Percentiles rank a stretch among this genome's conserved stretches.
Evolutionary conservation across 2,888 invertebrate species (phyloP).

Genomic region (Drosophila ochracea): DNA sequence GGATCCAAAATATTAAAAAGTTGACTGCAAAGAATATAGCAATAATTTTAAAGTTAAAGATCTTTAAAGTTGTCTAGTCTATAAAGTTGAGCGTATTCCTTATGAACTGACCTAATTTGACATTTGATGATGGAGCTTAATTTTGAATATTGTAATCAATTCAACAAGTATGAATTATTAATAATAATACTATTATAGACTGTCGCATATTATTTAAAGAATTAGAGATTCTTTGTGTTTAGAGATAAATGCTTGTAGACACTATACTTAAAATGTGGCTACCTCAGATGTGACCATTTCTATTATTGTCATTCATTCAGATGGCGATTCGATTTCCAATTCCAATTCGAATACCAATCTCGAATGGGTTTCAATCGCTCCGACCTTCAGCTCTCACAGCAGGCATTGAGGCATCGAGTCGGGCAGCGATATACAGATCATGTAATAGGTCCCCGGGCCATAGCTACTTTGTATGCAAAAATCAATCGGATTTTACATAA

Average conservation of each 20-base stretch:
- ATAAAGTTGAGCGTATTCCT: not conserved
- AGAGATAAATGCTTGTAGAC: slow-evolving; percentile 23
- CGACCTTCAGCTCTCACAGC: slow-evolving; percentile 49
- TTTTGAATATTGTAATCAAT: not conserved
- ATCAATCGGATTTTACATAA: slow-evolving; percentile 69
- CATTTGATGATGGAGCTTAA: not conserved
- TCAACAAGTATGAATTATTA: not conserved
- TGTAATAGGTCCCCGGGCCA: slow-evolving; percentile 7
- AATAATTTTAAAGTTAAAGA: not conserved
- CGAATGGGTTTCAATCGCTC: slow-evolving; percentile 1
- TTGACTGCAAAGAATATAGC: not conserved
- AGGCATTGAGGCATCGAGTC: slow-evolving; percentile 20
- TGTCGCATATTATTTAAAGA: not conserved
- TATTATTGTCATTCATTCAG: slow-evolving; percentile 17
- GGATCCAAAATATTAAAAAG: not conserved
- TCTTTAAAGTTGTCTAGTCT: not conserved
- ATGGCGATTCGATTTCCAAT: slow-evolving; percentile 1
- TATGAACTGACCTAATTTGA: not conserved
- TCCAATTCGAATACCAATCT: slow-evolving; percentile 6
- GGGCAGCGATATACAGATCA: slow-evolving; percentile 2
- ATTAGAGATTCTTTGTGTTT: not conserved
- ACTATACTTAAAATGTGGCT: slow-evolving; percentile 21
- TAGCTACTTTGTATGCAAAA: slow-evolving; percentile 62
- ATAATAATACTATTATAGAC: not conserved
- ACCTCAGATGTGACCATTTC: slow-evolving; percentile 12